A percentile compares a stretch with the other conserved stretches of the same genome.
These are phyloP conservation scores for Ormyrus labotus DNA, from an alignment of 2,888 invertebrate genomes.

Conservation along the genomic window DNA sequence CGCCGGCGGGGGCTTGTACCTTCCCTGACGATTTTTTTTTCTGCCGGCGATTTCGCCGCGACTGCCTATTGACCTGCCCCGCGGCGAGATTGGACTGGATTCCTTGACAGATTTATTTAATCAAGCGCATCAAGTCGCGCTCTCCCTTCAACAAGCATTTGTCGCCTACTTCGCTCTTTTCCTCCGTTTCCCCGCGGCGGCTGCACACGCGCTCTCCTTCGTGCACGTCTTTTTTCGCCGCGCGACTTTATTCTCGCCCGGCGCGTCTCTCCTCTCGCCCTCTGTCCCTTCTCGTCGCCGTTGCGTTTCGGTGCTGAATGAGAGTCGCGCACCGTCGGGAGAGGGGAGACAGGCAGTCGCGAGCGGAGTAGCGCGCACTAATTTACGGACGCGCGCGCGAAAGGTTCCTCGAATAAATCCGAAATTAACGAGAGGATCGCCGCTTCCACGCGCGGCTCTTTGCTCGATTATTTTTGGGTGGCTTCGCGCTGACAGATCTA, in stretches of 20 bases:
- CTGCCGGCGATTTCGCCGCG: too few relatives aligned
- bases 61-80: too few relatives aligned
- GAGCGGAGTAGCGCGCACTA: constrained; percentile 18
- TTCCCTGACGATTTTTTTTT: too few relatives aligned
- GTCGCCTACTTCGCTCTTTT: neutral
- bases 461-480: constrained; percentile 12
- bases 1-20: too few relatives aligned
- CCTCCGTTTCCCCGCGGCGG: neutral
- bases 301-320: constrained; percentile 35
- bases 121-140: too few relatives aligned
- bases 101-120: too few relatives aligned
- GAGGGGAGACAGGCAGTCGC: constrained; percentile 13
- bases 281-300: too few relatives aligned
- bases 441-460: constrained; percentile 5
- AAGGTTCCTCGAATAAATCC: constrained; percentile 48
- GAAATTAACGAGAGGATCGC: constrained; percentile 47
- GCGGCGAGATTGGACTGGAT: too few relatives aligned
- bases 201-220: neutral
- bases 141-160: neutral
- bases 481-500: too few relatives aligned
- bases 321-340: neutral
- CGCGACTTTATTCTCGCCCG: constrained; percentile 37
- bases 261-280: neutral
- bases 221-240: constrained; percentile 1
- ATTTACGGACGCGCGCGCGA: constrained; percentile 46